Evolutionary conservation across 2,888 invertebrate species (phyloP).

Genomic region (Lepidocyrtinus sp.): DNA sequence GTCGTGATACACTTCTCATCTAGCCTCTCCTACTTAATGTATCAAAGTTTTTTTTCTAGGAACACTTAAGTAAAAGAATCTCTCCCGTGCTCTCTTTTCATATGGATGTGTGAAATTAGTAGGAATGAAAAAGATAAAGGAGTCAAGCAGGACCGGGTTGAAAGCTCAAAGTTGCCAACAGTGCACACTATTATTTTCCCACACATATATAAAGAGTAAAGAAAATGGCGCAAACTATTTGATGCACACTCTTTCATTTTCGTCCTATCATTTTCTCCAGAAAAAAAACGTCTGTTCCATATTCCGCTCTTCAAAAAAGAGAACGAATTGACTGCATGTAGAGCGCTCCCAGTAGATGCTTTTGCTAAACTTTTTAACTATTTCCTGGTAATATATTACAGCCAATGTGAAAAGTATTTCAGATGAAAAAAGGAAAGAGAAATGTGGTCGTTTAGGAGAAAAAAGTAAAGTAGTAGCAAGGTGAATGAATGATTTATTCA

Average conservation of each 20-base stretch:
- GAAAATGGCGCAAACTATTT: background rate
- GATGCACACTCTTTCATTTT: constrained; percentile 2
- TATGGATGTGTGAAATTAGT: constrained; percentile 3
- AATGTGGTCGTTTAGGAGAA: constrained; percentile 50
- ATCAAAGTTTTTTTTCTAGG: background rate
- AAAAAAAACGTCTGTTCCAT: background rate
- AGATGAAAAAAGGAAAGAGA: constrained; percentile 21
- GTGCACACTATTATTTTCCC: background rate
- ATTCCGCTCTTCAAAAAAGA: background rate
- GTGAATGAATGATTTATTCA: constrained; percentile 63
- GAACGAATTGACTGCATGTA: background rate
- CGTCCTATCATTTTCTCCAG: constrained; percentile 2
- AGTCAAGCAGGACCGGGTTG: background rate
- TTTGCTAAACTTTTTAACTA: constrained; percentile 26
- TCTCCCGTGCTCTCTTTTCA: background rate
- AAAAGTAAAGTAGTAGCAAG: constrained; percentile 56
- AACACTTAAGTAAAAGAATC: constrained; percentile 6
- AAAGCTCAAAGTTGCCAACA: constrained; percentile 1
- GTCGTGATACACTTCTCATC: background rate
- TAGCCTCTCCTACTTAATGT: background rate
- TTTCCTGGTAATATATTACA: constrained; percentile 28
- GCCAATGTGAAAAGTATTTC: background rate
- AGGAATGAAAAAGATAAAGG: constrained; percentile 8
- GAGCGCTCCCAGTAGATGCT: background rate
- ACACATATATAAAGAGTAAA: background rate